Evolutionary conservation across 1,140 invertebrate genomes (phyloP), one percentile per base, ranked within the genome.

Genomic region (Scaptomyza pallida): DNA sequence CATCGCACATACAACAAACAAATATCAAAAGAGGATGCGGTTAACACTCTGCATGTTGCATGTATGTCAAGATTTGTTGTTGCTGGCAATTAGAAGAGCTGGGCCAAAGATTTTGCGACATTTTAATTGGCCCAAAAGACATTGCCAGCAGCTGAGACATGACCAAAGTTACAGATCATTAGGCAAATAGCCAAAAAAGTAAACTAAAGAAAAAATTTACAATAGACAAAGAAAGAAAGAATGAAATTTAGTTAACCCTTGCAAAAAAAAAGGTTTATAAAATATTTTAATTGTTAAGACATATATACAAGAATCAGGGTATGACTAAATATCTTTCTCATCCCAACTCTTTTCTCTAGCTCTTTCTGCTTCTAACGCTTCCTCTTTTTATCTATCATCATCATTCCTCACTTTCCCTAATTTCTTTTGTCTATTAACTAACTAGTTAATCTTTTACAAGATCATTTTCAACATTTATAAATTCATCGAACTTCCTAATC

Each of bases 41-140:
- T 23, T 17, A 12, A 30, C 48, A 30, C 48, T 30, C 30, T 23
- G 23, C 26, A 30, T 47, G 41, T 12, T 15, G 52, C 52, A 60
- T 59, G 54, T 71, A 54, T 71, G 68, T 65, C 65, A 69, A 69
- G 57, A 55, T 45, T 59, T 71, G 17, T 57, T 6, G 35, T 10
- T 61, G 73, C 30, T 72, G 73, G 74, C 81, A 86, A 86, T 85
- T 85, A 85, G 79, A 77, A 77, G n/a, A n/a, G 81, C 47, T 30
- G 16, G 21, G 44, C 15, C 30, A 5, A 50, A 55, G 21, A 63
- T 69, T n/a, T 61, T 81, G 62, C 68, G 67, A 50, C 60, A 45
- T 85, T 79, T 88, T 86, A 86, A 86, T 86, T 86, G 81, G 75
- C 77, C 60, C 60, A 47, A 47, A 57, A 57, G 19, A 41, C 45